Base-by-base conservation (phyloP, 1,140 invertebrate genomes). In the Dinothrombium tinctorium region DNA sequence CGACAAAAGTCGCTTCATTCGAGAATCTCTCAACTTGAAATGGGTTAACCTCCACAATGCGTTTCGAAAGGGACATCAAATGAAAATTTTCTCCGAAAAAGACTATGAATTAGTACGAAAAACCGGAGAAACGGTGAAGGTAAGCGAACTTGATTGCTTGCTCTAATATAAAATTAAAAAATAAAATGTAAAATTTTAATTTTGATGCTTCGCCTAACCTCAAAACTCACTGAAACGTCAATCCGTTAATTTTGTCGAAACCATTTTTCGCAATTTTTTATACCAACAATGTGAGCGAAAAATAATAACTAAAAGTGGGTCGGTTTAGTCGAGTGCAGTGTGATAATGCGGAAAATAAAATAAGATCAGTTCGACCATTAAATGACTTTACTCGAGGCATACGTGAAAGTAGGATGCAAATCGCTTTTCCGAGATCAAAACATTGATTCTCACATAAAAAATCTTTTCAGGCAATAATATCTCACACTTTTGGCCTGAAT, bases 31-130 rank as follows among this genome's bases (percentile, higher is more conserved):
- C 12, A 38, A 38, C 9, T 21, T 38, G 7, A n/a, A 26, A 7
- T 38, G 37, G 37, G 24, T 38, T 25, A 38, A 38, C 26, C 17
- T 38, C 9, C 37, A 38, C 17, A 12, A 19, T 25, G 22, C 26
- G 9, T 38, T 38, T 19, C 24, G 26, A 15, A 8, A 21, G 17
- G 37, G 37, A 1, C 17, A 25, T 21, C 15, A 38, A 15, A 14
- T 25, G 17, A 25, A 38, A 3, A 19, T 38, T 3, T 38, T 38
- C 24, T 25, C 24, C 26, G 37, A 38, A n/a, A 25, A 22, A 5
- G 37, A 38, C 26, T 38, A 26, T 24, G 20, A 38, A n/a, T 26
- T 38, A 14, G 17, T 38, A 9, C 15, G 20, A 12, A 25, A 25
- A 3, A 15, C 37, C 15, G 24, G 23, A 25, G 37, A 38, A 26